Evolutionary conservation across 2,888 invertebrate genomes (phyloP), one percentile per base, ranked within the genome.

Genomic region (Xylota sylvarum): DNA sequence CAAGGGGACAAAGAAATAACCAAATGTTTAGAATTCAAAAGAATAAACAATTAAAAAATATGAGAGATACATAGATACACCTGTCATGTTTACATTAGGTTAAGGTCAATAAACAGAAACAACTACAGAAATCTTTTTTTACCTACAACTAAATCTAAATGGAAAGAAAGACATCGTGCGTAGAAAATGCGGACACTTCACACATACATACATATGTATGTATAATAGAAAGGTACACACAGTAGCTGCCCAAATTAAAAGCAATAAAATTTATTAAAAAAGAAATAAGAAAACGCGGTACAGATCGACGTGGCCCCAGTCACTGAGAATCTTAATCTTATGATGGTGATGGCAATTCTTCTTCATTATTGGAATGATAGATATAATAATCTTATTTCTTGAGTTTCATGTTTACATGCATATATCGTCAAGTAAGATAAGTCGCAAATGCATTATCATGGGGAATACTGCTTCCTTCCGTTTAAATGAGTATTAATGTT

Each of bases 31-130:
- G 7, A n/a, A 46, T 40, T 48, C 6, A 4, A 72, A 14, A 67
- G 10, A 32, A 43, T 5, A 4, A n/a, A 37, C 1, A 23, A 23
- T 23, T 1, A 23, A 5, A 27, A 77, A 4, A 14, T 23, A 23
- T 76, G 52, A 55, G n/a, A 48, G 48, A 12, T 7, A 23, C 1
- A 3, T 23, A 6, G 40, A 5, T 48, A 46, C 77, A 77, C 67
- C 77, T 69, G 67, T 40, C 50, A 58, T 37, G 60, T 50, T 40
- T 46, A 60, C 37, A 50, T 23, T 43, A 5, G 17, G 23, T 40
- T 37, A 50, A 60, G 50, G 70, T 72, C 70, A 72, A 35, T 35
- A 72, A n/a, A 30, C 17, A 14, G 43, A 9, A 46, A n/a, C 30
- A 27, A 12, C 4, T 14, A 43, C 14, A 23, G 2, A 4, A 32